phyloP scores from a whole-genome alignment of 2,888 invertebrate genomes.

The Odontocerum albicorne region DNA sequence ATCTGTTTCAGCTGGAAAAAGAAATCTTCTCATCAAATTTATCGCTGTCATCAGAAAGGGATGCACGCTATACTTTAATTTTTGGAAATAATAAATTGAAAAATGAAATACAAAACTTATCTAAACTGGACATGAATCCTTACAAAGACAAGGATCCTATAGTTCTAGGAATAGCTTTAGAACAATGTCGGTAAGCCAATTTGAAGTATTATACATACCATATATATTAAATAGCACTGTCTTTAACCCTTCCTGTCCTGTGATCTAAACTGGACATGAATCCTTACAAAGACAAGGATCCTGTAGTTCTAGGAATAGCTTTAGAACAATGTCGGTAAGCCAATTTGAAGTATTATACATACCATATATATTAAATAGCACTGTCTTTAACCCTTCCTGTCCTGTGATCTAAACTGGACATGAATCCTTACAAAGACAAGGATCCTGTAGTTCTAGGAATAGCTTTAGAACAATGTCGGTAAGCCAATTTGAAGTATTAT shows the following conservation, averaged over 20 bases:
- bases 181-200: constrained; percentile 45
- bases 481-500: not conserved
- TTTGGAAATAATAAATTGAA: constrained; percentile 52
- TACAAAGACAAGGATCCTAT: constrained; percentile 45
- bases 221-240: too few relatives aligned
- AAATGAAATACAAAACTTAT: constrained; percentile 40
- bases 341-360: too few relatives aligned
- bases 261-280: too few relatives aligned
- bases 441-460: constrained; percentile 51
- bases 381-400: too few relatives aligned
- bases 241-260: too few relatives aligned
- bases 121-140: constrained; percentile 45
- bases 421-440: too few relatives aligned
- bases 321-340: constrained; percentile 49
- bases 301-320: constrained; percentile 49
- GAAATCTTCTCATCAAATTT: constrained; percentile 50
- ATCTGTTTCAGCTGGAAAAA: constrained; percentile 45
- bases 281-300: constrained; percentile 43
- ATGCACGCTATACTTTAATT: constrained; percentile 51
- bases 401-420: too few relatives aligned
- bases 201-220: too few relatives aligned
- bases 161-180: constrained; percentile 50
- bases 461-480: constrained; percentile 52
- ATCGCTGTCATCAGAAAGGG: constrained; percentile 49
- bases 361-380: too few relatives aligned